These are phyloP conservation scores for Neomicropteryx cornuta DNA, from an alignment of 1,140 invertebrate genomes.

Conservation along the genomic window DNA sequence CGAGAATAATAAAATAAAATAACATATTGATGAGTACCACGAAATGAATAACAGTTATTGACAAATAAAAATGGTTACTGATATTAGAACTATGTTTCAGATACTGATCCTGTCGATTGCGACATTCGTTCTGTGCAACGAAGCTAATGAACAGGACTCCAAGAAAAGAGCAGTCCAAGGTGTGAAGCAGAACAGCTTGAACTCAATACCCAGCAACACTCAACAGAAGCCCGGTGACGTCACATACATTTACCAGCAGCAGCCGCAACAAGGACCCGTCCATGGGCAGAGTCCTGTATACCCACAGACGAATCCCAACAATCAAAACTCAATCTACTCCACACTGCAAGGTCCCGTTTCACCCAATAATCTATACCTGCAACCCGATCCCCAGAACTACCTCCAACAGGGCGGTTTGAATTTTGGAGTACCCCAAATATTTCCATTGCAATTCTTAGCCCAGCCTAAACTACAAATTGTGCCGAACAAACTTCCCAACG, in stretches of 20 bases:
- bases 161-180: slow-evolving; percentile 10
- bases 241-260: slow-evolving; percentile 8
- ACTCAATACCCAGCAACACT: slow-evolving; percentile 8
- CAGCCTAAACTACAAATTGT: slow-evolving; percentile 15
- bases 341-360: not conserved
- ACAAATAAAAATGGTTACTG: not conserved
- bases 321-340: slow-evolving; percentile 1
- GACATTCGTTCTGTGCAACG: slow-evolving; percentile 8
- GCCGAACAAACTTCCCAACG: slow-evolving; percentile 10
- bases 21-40: too few species aligned
- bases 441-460: slow-evolving; percentile 7
- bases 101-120: slow-evolving; percentile 6
- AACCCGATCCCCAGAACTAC: slow-evolving; percentile 2
- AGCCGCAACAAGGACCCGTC: slow-evolving; percentile 3
- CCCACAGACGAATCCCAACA: slow-evolving; percentile 9
- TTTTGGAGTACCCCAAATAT: slow-evolving; percentile 6
- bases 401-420: slow-evolving; percentile 6
- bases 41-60: not conserved
- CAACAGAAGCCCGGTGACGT: slow-evolving; percentile 12
- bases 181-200: slow-evolving; percentile 8
- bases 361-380: not conserved
- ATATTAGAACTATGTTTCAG: slow-evolving; percentile 5
- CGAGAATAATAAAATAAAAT: too few species aligned
- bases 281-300: slow-evolving; percentile 10
- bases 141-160: slow-evolving; percentile 5